Conservation (phyloP, 2,797 vertebrate species). For the Melanotaenia trifasciata region DNA sequence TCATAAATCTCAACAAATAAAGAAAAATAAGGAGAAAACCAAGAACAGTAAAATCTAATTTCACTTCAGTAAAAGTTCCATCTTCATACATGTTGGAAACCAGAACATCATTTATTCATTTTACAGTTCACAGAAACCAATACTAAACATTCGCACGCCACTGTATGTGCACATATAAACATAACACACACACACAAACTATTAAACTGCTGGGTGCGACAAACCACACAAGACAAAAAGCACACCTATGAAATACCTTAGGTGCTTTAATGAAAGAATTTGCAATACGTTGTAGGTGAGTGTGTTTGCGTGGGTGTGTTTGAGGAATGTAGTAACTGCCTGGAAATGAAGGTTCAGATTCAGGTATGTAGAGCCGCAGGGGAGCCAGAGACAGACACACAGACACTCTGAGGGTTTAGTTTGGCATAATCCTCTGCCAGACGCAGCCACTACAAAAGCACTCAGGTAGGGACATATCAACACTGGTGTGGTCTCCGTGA, state of each 20-base stretch:
- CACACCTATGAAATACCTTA: slow-evolving; percentile 17
- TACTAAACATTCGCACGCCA: neutral
- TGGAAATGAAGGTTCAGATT: slow-evolving; percentile 74
- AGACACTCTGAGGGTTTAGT: slow-evolving; percentile 63
- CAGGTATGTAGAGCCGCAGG: slow-evolving; percentile 76
- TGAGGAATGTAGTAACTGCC: slow-evolving; percentile 73
- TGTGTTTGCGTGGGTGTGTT: slow-evolving; percentile 58
- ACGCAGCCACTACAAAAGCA: slow-evolving; percentile 74
- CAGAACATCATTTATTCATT: neutral
- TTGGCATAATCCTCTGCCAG: slow-evolving; percentile 68
- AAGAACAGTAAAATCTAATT: neutral
- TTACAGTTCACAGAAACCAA: neutral
- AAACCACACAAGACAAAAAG: slow-evolving; percentile 55
- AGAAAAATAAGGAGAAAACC: neutral
- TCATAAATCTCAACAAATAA: neutral
- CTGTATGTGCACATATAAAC: neutral
- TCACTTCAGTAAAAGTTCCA: neutral
- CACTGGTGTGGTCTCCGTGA: slow-evolving; percentile 73
- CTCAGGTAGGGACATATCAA: slow-evolving; percentile 75
- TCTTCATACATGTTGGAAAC: neutral
- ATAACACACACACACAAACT: slow-evolving; percentile 16
- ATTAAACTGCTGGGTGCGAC: slow-evolving; percentile 32
- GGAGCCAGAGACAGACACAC: slow-evolving; percentile 59
- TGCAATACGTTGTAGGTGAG: slow-evolving; percentile 16
- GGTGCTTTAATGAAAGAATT: slow-evolving; percentile 29